Evolutionary conservation across 2,888 invertebrate genomes (phyloP).

Genomic region (Cryptophagus acutangulus): DNA sequence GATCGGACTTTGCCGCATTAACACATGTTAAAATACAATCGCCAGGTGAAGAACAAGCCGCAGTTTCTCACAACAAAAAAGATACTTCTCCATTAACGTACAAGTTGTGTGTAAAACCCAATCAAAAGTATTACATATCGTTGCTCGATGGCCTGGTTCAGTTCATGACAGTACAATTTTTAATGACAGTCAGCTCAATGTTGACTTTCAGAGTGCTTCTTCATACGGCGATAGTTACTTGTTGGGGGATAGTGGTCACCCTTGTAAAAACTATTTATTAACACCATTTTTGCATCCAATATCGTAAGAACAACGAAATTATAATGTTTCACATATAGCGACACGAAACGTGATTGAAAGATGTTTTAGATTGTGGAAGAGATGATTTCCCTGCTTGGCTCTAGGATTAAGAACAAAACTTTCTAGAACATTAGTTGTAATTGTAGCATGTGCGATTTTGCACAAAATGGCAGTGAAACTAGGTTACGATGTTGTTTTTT

Average conservation of each 20-base stretch:
- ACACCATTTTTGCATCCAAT: conserved; percentile 10
- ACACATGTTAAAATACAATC: not conserved
- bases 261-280: conserved; percentile 9
- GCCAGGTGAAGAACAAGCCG: not conserved
- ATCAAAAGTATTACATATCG: not conserved
- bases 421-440: conserved; percentile 11
- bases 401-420: conserved; percentile 9
- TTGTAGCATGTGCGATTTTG: conserved; percentile 12
- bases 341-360: conserved; percentile 28
- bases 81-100: conserved; percentile 2
- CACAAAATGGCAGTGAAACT: conserved; percentile 10
- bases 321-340: conserved; percentile 21
- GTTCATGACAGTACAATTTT: too few species aligned
- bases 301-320: conserved; percentile 8
- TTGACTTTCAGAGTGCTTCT: not conserved
- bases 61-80: not conserved
- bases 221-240: conserved; percentile 1
- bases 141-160: too few species aligned
- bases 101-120: conserved; percentile 3
- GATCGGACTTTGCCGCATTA: too few species aligned
- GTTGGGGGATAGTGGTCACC: conserved; percentile 11
- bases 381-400: conserved; percentile 13
- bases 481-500: not conserved
- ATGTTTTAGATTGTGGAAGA: conserved; percentile 19
- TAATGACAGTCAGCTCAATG: conserved; percentile 1